Base-by-base conservation (phyloP, 2,888 invertebrate genomes). In the Acrocyrtus sp. region DNA sequence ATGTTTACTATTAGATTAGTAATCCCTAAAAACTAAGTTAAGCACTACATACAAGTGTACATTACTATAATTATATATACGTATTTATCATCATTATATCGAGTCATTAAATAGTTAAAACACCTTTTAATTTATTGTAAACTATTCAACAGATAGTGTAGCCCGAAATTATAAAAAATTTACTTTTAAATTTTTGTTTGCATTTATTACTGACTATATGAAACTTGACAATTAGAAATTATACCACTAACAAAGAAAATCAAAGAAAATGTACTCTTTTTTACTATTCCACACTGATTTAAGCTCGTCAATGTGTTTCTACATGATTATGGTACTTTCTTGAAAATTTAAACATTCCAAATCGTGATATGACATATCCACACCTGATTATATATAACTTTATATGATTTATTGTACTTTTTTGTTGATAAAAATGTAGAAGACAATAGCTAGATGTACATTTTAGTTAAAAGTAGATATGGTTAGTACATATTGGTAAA, bases 291-390 rank as follows among this genome's bases (percentile, higher is more conserved):
- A 26, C 17, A 10, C 21, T 34, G 26, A 19, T 57, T 65, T 68
- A 58, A 50, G 48, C 66, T 68, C 53, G 43, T 60, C 58, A 68
- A 58, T 34, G 26, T 50, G 34, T 65, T 57, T 60, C 26, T 60
- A n/a, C n/a, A n/a, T n/a, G 17, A 41, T 47, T 43, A 27, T 69
- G 61, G 69, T 69, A 69, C 69, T 69, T 69, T 48, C 48, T 61
- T 50, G 39, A 48, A n/a, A n/a, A 69, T 60, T 54, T 54, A 60
- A 54, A 74, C 74, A 74, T 74, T 70, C 74, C 74, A 69, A 60
- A 70, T 51, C 65, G 74, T 74, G 74, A 74, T 74, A 69, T 60
- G 50, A 74, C 74, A 74, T 74, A 70, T 70, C 74, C 56, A 65
- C 51, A 74, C 57, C 70, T 69, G 69, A 69, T 68, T 45, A 60